Conservation (phyloP, 2,888 invertebrate genomes). For the Drosophila mayaguana region DNA sequence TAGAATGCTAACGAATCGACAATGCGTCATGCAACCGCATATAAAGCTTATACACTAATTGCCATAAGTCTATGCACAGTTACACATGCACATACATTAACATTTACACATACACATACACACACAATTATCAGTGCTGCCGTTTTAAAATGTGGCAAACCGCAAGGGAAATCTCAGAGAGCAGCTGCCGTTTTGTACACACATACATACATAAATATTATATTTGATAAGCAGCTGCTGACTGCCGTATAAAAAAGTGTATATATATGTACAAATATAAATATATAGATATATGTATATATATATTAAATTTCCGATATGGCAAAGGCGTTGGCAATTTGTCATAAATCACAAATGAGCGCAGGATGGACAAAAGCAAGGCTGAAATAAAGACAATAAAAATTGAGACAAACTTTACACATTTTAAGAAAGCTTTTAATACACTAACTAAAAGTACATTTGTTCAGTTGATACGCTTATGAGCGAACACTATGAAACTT, state of each 20-base stretch:
- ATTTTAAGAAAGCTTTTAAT: conserved; percentile 6
- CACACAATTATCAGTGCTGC: conserved; percentile 23
- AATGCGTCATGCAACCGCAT: conserved; percentile 16
- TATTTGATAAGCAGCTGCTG: conserved; percentile 48
- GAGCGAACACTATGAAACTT: not conserved
- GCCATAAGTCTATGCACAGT: conserved; percentile 2
- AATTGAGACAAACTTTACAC: conserved; percentile 27
- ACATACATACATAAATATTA: conserved; percentile 10
- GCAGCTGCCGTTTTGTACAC: conserved; percentile 28
- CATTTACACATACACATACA: not conserved
- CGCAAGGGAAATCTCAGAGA: conserved; percentile 48
- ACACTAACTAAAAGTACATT: not conserved
- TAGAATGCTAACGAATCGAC: not conserved
- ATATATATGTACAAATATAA: not conserved
- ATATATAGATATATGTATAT: not conserved
- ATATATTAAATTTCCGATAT: conserved; percentile 28
- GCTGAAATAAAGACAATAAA: conserved; percentile 37
- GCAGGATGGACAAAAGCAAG: not conserved
- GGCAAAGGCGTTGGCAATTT: conserved; percentile 29
- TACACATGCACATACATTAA: not conserved
- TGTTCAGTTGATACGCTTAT: not conserved
- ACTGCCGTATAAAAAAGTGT: conserved; percentile 7
- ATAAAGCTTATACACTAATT: conserved; percentile 26
- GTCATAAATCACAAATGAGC: conserved; percentile 43
- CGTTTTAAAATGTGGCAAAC: conserved; percentile 28